Percentiles rank a stretch among this genome's conserved stretches.
Evolutionary conservation across 2,888 invertebrate genomes (phyloP).

Genomic region (Petrolisthes cinctipes): DNA sequence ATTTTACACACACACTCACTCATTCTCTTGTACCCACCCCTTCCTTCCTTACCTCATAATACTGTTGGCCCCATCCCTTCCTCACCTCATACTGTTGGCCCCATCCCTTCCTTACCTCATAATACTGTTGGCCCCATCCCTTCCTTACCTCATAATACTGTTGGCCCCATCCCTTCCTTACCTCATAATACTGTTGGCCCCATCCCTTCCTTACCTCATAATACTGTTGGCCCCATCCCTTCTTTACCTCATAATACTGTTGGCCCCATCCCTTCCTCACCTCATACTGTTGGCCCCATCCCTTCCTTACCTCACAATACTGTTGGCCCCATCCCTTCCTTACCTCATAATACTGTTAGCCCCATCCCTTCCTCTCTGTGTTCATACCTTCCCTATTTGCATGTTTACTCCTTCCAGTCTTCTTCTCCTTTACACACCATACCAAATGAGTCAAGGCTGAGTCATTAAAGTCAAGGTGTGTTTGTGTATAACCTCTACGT

Average conservation of each 20-base stretch:
- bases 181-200: not conserved
- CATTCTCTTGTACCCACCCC: not conserved
- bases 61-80: not conserved
- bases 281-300: not conserved
- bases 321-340: not conserved
- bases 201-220: not conserved
- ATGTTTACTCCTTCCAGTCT: no score
- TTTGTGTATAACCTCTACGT: no score
- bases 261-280: not conserved
- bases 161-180: not conserved
- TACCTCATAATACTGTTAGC: not conserved
- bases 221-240: not conserved
- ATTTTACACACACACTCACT: not conserved
- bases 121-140: not conserved
- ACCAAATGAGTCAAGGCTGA: no score
- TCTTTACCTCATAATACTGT: not conserved
- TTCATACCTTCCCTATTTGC: not conserved
- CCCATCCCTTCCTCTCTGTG: not conserved
- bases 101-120: no score
- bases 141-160: not conserved
- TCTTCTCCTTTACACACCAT: no score
- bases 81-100: no score
- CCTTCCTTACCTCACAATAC: no score
- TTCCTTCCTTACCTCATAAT: not conserved
- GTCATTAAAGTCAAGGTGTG: no score